phyloP scores from a whole-genome alignment of 2,888 invertebrate genomes.

The Poecilobothrus nobilitatus region DNA sequence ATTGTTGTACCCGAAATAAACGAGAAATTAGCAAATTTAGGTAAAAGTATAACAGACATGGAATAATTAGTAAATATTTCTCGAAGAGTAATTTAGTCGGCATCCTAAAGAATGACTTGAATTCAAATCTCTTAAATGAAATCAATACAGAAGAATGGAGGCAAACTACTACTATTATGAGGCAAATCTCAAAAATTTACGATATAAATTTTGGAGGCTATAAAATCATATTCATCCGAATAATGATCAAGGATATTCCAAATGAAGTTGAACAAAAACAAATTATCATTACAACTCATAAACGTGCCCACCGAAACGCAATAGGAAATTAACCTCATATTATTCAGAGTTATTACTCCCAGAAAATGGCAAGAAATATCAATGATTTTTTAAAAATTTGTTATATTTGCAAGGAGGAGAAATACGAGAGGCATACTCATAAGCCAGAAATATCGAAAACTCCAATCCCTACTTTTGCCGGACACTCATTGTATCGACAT shows the following conservation, averaged over 20 bases:
- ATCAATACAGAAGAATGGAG: constrained; percentile 13
- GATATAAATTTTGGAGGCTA: constrained; percentile 15
- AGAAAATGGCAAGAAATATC: constrained; percentile 11
- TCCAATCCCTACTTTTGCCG: constrained; percentile 19
- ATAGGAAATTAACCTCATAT: constrained; percentile 19
- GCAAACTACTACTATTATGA: too few relatives aligned
- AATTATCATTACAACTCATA: constrained; percentile 11
- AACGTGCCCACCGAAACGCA: constrained; percentile 16
- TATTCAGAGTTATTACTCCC: constrained; percentile 19
- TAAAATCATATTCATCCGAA: constrained; percentile 15
- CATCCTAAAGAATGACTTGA: constrained; percentile 5
- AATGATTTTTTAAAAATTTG: constrained; percentile 13
- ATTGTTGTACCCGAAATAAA: too few relatives aligned
- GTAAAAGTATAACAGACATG: constrained; percentile 10
- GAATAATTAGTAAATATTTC: neutral
- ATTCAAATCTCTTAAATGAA: constrained; percentile 13
- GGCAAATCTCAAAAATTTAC: constrained; percentile 16
- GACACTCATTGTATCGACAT: constrained; percentile 20
- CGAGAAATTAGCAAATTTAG: too few relatives aligned
- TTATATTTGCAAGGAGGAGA: constrained; percentile 16
- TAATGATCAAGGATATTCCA: constrained; percentile 13
- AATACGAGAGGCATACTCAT: constrained; percentile 20
- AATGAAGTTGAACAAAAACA: constrained; percentile 17
- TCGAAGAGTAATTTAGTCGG: neutral
- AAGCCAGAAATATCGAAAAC: constrained; percentile 15